Percentiles rank a stretch among this genome's conserved stretches.
phyloP scores from a whole-genome alignment of 2,113 vertebrate species.

The Copsychus sechellarum region DNA sequence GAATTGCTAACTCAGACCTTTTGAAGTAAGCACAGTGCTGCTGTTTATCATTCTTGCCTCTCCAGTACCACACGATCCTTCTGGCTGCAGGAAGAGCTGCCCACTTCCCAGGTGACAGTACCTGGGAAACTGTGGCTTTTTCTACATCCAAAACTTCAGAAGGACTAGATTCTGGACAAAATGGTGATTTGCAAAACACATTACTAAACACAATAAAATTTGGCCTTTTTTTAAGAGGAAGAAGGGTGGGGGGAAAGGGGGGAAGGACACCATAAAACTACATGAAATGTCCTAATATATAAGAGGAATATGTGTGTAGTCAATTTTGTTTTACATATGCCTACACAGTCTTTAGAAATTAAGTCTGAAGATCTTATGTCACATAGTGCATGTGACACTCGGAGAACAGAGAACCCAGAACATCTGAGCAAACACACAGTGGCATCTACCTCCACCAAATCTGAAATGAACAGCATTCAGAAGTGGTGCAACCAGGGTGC shows the following conservation, averaged over 20 bases:
- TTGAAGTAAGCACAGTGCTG: neutral
- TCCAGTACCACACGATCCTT: neutral
- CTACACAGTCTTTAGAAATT: neutral
- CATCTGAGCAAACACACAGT: neutral
- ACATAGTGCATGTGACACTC: neutral
- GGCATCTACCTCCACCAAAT: neutral
- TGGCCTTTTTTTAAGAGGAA: neutral
- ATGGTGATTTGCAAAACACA: neutral
- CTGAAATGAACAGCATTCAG: neutral
- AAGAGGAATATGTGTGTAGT: neutral
- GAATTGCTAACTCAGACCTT: neutral
- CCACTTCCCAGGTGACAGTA: neutral
- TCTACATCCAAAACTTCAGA: neutral
- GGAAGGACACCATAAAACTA: neutral
- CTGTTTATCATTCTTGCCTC: neutral
- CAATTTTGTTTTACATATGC: neutral
- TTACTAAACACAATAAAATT: neutral
- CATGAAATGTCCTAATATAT: neutral
- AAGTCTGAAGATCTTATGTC: neutral
- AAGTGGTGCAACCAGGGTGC: neutral
- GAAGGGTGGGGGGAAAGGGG: fast-evolving
- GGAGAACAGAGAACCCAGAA: neutral
- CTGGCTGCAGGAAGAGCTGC: neutral
- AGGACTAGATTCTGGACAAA: neutral
- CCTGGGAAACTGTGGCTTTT: neutral